phyloP scores from a whole-genome alignment of 2,888 invertebrate genomes.

The Carabus problematicus region DNA sequence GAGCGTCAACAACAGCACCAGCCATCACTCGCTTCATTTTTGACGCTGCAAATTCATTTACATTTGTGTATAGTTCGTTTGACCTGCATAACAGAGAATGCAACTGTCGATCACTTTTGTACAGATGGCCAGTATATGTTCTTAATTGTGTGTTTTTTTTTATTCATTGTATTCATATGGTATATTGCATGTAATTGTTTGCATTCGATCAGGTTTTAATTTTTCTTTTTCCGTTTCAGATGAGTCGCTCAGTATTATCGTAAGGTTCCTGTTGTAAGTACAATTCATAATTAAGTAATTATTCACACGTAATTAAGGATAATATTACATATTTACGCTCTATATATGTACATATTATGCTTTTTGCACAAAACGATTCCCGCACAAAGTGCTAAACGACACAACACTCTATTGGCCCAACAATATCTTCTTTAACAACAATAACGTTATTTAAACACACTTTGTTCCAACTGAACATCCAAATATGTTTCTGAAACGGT shows the following conservation, averaged over 20 bases:
- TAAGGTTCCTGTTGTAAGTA: not conserved
- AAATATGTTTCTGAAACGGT: conserved; percentile 36
- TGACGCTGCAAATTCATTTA: conserved; percentile 19
- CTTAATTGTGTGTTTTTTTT: too few relatives aligned
- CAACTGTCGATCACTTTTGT: too few relatives aligned
- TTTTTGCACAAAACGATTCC: not conserved
- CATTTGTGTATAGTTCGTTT: conserved; percentile 15
- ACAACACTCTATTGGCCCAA: conserved; percentile 24
- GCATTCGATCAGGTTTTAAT: not conserved
- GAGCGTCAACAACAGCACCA: not conserved
- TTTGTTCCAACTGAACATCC: conserved; percentile 40
- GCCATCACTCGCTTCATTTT: not conserved
- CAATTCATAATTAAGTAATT: conserved; percentile 3
- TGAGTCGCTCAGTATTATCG: not conserved
- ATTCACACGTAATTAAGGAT: not conserved
- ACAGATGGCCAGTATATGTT: too few relatives aligned
- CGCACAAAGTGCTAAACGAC: conserved; percentile 29
- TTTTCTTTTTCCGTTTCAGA: not conserved
- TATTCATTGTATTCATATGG: not conserved
- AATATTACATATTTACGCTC: not conserved
- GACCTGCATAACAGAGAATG: too few relatives aligned
- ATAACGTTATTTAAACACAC: conserved; percentile 39
- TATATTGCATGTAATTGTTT: too few relatives aligned
- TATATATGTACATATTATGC: not conserved
- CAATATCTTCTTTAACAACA: conserved; percentile 38